phyloP scores from a whole-genome alignment of 2,113 vertebrate genomes.

The Mastomys coucha region DNA sequence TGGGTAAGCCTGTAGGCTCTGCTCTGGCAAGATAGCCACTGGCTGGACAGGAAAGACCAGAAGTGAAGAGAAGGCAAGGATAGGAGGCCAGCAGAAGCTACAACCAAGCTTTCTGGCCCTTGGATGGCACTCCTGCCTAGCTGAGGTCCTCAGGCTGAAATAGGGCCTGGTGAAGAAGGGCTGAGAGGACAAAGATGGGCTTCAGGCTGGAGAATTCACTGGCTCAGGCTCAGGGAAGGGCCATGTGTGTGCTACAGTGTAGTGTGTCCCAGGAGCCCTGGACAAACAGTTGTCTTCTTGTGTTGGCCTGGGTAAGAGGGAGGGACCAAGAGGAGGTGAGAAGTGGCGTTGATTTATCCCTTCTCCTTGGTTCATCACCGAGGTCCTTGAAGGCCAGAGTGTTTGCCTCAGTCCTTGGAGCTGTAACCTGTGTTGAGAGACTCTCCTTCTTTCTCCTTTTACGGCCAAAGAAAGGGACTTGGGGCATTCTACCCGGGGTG shows the following conservation, averaged over 20 bases:
- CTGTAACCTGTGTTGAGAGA: slow-evolving; percentile 49
- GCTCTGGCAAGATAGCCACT: neutral
- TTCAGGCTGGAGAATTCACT: neutral
- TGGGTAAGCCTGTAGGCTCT: neutral
- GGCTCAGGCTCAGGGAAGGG: neutral
- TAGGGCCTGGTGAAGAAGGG: neutral
- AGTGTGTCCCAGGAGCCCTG: neutral
- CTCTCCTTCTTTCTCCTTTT: slow-evolving; percentile 69
- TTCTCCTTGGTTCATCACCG: neutral
- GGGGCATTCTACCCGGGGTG: slow-evolving; percentile 4
- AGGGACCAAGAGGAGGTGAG: slow-evolving; percentile 43
- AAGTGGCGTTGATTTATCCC: slow-evolving; percentile 59
- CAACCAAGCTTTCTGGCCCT: neutral
- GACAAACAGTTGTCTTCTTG: neutral
- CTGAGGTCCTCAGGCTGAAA: too few relatives aligned
- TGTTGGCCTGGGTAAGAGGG: neutral
- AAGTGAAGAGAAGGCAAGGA: neutral
- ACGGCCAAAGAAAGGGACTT: slow-evolving; percentile 61
- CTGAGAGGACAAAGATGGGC: too few relatives aligned
- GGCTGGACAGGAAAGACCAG: neutral
- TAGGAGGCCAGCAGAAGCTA: neutral
- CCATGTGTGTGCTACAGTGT: neutral
- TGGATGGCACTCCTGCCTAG: neutral
- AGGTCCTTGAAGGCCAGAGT: neutral
- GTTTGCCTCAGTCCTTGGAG: slow-evolving; percentile 36